phyloP scores from a whole-genome alignment of 2,888 invertebrate species.

The Eupithecia inturbata region DNA sequence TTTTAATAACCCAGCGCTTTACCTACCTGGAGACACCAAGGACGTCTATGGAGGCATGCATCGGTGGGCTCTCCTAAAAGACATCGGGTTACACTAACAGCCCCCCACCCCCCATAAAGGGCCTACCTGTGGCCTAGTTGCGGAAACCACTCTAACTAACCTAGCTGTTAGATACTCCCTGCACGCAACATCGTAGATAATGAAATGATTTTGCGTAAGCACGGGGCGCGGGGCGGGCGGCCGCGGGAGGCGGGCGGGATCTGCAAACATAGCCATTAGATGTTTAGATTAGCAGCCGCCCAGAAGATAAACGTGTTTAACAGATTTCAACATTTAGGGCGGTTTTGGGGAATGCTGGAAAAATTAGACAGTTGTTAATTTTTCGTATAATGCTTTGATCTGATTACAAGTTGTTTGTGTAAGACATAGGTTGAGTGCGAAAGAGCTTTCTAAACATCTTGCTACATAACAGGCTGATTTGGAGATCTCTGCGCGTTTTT shows the following conservation, averaged over 20 bases:
- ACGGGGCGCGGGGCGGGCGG: slow-evolving; percentile 1
- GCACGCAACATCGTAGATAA: slow-evolving; percentile 3
- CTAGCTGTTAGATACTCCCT: background rate
- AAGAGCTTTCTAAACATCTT: background rate
- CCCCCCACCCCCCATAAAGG: background rate
- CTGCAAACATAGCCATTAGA: slow-evolving; percentile 21
- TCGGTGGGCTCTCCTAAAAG: too few species aligned
- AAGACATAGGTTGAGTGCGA: background rate
- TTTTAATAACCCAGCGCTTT: background rate
- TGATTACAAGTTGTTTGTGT: background rate
- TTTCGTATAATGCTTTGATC: slow-evolving; percentile 3
- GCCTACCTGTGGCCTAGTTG: background rate
- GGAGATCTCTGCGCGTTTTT: too few species aligned
- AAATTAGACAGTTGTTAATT: background rate
- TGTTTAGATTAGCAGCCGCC: slow-evolving; percentile 15
- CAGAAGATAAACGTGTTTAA: slow-evolving; percentile 12
- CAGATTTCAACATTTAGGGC: slow-evolving; percentile 14
- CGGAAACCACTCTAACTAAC: background rate
- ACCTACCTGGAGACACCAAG: background rate
- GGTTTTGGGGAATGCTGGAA: slow-evolving; percentile 3
- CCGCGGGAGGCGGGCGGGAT: background rate
- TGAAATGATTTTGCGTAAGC: slow-evolving; percentile 7
- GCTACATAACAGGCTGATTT: too few species aligned
- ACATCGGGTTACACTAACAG: too few species aligned
- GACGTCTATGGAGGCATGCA: too few species aligned